These are phyloP conservation scores for Poecilia wingei DNA, from an alignment of 2,797 vertebrate genomes.

Conservation along the genomic window DNA sequence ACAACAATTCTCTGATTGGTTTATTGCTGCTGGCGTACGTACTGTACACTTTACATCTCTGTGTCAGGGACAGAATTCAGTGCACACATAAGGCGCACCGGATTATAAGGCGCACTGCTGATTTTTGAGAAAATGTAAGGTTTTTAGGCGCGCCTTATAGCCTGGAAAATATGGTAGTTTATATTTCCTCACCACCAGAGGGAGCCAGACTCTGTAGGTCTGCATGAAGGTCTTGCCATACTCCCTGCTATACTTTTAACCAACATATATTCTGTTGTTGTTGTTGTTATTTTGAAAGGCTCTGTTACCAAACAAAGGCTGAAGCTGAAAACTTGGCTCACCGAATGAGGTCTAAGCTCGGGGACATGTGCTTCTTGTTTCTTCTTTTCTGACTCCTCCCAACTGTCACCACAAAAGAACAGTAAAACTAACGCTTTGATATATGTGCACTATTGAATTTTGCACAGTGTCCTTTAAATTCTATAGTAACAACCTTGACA, in stretches of 20 bases:
- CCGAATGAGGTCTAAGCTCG: not conserved
- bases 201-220: constrained; percentile 29
- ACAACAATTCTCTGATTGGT: too few relatives aligned
- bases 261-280: not conserved
- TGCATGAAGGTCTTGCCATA: not conserved
- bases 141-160: too few relatives aligned
- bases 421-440: constrained; percentile 43
- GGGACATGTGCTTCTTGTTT: not conserved
- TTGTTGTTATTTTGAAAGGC: not conserved
- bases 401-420: constrained; percentile 7
- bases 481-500: constrained; percentile 57
- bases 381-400: constrained; percentile 3
- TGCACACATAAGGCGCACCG: too few relatives aligned
- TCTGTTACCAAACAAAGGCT: not conserved
- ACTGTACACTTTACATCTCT: too few relatives aligned
- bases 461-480: constrained; percentile 42
- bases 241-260: constrained; percentile 6
- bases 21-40: too few relatives aligned
- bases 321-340: not conserved
- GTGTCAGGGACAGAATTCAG: too few relatives aligned
- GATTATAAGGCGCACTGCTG: too few relatives aligned
- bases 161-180: not conserved
- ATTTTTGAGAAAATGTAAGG: too few relatives aligned
- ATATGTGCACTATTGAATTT: constrained; percentile 28
- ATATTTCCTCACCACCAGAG: constrained; percentile 44